Evolutionary conservation across 1,140 invertebrate species (phyloP).

Genomic region (Penaeus indicus): DNA sequence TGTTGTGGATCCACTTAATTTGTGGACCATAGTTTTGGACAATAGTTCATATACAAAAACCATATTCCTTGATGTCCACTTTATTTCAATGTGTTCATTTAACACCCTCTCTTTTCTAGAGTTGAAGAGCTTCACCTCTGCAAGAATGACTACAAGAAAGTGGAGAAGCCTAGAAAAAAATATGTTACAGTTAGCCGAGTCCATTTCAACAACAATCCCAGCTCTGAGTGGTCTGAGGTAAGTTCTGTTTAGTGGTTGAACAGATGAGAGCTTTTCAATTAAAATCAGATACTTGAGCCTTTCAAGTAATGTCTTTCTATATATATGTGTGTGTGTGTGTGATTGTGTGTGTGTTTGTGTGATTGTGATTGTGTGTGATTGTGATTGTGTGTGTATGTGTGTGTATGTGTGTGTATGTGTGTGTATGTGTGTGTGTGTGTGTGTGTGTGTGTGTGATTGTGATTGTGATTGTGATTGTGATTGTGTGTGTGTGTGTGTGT

Average conservation of each 20-base stretch:
- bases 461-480: no score
- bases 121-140: constrained; percentile 57
- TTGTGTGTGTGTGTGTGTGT: neutral
- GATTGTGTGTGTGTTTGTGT: neutral
- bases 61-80: constrained; percentile 15
- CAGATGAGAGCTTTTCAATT: no score
- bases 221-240: constrained; percentile 51
- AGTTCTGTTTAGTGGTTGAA: no score
- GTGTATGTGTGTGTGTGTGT: neutral
- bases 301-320: no score
- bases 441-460: neutral
- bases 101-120: constrained; percentile 17
- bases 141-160: constrained; percentile 50
- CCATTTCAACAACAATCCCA: constrained; percentile 62
- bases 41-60: constrained; percentile 11
- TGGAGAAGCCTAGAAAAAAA: constrained; percentile 29
- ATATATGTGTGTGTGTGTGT: neutral
- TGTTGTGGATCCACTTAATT: no score
- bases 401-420: neutral
- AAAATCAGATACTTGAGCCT: no score
- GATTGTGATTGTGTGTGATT: no score
- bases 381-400: neutral
- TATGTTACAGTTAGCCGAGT: constrained; percentile 46
- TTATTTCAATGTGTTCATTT: no score
- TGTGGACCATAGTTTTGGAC: no score